Evolutionary conservation across 2,797 vertebrate genomes (phyloP), one percentile per base, ranked within the genome.

Genomic region (Pangasius krempfi): DNA sequence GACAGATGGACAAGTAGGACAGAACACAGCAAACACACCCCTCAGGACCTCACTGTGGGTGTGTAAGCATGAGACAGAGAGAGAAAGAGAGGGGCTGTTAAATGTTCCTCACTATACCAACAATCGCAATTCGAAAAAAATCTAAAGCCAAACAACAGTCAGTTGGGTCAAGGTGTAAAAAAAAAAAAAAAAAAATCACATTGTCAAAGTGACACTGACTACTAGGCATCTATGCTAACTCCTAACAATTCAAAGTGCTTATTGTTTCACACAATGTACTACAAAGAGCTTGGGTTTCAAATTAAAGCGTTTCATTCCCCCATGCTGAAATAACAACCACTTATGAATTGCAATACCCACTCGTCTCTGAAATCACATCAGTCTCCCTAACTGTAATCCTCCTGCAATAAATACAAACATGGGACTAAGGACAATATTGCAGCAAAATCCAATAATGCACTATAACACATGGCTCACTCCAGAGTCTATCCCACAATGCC

Each of bases 1-100:
- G 87, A 91, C 90, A 94, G 90, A 91, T 91, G 90, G 92, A 81
- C 89, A 93, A 94, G 91, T 91, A 94, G 92, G 91, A 89, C 93
- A 93, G 75, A 92, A 93, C 92, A 92, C 92, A 94, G 89, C 27
- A 14, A 91, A 91, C 84, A 83, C 79, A 25, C 66, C 68, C 90
- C 91, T 84, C 73, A 88, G 87, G 88, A 87, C 86, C 81, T 72
- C 30, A 68, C 3, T 82, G 70, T 85, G 20, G 66, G 44, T 64
- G 60, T 89, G 62, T 85, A 56, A 66, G 62, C 27, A 56, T 82
- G 37, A 70, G 18, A 70, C 13, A 68, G 47, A 56, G 47, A 56
- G 60, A 75, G 56, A 75, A 37, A 82, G 79, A 84, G 78, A 86
- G 50, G 44, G 52, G 37, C 30, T 76, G 52, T 7, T 37, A 47